These are phyloP conservation scores for Tetropium fuscum DNA, from an alignment of 2,888 invertebrate species.

Conservation along the genomic window DNA sequence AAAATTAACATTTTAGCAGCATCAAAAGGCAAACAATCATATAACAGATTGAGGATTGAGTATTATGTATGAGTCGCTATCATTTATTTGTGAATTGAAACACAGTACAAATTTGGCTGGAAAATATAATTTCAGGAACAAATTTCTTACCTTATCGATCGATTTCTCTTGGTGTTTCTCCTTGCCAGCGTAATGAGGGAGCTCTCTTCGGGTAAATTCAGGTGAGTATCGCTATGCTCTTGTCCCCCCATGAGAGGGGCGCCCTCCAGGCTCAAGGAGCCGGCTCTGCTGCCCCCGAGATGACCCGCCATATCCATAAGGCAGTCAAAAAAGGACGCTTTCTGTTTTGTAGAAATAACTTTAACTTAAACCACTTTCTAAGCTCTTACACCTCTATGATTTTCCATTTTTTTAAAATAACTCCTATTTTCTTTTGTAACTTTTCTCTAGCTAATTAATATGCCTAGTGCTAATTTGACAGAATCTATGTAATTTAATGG, in stretches of 20 bases:
- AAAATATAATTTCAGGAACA: too few relatives aligned
- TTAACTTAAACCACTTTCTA: conserved; percentile 42
- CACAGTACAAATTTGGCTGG: too few relatives aligned
- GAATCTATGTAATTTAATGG: conserved; percentile 22
- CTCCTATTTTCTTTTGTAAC: conserved; percentile 13
- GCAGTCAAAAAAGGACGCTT: conserved; percentile 96
- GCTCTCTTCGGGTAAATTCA: conserved; percentile 68
- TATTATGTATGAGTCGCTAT: too few relatives aligned
- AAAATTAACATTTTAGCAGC: too few relatives aligned
- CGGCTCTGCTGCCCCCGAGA: conserved; percentile 75
- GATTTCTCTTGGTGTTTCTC: conserved; percentile 75
- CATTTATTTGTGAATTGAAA: too few relatives aligned
- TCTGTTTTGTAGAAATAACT: conserved; percentile 73
- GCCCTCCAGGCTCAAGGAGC: conserved; percentile 79
- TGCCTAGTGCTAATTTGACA: conserved; percentile 39
- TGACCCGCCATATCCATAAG: conserved; percentile 93
- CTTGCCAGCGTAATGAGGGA: conserved; percentile 79
- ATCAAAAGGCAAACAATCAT: too few relatives aligned
- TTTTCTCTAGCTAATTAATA: conserved; percentile 17
- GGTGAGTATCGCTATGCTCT: conserved; percentile 57
- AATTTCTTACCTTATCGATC: conserved; percentile 78
- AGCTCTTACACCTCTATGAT: conserved; percentile 16
- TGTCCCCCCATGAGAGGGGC: conserved; percentile 65
- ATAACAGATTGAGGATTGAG: too few relatives aligned
- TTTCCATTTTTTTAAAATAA: conserved; percentile 20